phyloP scores from a whole-genome alignment of 2,113 vertebrate species.

The Tylochromis polylepis region DNA sequence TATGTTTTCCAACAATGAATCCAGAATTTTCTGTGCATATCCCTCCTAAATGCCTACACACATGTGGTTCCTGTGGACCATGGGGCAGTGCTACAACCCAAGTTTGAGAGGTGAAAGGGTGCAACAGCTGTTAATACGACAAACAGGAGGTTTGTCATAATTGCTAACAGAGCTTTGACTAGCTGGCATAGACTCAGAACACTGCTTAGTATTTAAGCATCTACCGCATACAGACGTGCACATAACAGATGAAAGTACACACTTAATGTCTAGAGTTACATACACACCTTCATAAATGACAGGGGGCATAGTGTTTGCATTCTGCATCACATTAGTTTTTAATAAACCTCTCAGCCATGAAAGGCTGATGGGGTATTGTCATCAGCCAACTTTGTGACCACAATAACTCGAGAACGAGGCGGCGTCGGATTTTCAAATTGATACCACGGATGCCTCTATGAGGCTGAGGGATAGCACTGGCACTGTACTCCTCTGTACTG shows the following conservation, averaged over 20 bases:
- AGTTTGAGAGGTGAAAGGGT: neutral
- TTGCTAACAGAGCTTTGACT: neutral
- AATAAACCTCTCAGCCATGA: neutral
- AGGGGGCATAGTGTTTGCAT: neutral
- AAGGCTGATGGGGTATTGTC: neutral
- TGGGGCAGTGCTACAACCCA: neutral
- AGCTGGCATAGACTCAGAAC: neutral
- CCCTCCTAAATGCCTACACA: neutral
- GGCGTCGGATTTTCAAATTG: neutral
- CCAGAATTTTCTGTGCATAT: neutral
- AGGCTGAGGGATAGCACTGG: neutral
- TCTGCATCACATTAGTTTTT: neutral
- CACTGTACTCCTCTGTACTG: neutral
- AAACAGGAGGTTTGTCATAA: neutral
- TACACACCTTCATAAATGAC: neutral
- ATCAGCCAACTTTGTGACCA: neutral
- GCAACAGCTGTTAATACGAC: neutral
- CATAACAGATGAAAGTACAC: neutral
- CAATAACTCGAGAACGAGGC: neutral
- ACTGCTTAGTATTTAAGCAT: neutral
- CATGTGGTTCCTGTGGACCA: neutral
- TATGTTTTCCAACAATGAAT: neutral
- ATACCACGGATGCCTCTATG: neutral
- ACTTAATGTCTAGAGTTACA: neutral
- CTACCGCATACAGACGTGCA: neutral